Evolutionary conservation across 2,113 vertebrate genomes (phyloP).

Genomic region (Ophthalmolycus amberensis): DNA sequence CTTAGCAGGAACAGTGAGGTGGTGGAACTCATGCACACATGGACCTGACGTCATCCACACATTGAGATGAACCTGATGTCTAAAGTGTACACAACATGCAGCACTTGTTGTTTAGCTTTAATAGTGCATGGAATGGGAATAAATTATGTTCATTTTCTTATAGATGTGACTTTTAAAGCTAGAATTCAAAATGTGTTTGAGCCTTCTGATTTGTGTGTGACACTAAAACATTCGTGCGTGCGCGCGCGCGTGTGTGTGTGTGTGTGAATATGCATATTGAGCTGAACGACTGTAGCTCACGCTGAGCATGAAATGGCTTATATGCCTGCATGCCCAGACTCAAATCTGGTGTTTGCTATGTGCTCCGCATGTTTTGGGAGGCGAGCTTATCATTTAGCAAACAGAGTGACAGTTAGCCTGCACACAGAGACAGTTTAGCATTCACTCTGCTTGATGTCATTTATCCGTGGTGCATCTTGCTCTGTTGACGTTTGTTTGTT

Average conservation of each 20-base stretch:
- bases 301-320: conserved; percentile 44
- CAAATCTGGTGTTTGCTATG: conserved; percentile 23
- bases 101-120: background rate
- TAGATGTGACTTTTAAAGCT: conserved; percentile 15
- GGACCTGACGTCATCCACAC: background rate
- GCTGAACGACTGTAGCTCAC: conserved; percentile 52
- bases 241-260: background rate
- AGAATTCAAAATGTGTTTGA: conserved; percentile 17
- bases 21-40: background rate
- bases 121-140: conserved; percentile 1
- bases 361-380: conserved; percentile 45
- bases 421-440: background rate
- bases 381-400: conserved; percentile 31
- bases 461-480: conserved; percentile 14
- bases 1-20: background rate
- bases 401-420: conserved; percentile 1
- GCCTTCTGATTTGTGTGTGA: conserved; percentile 14
- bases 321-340: conserved; percentile 35
- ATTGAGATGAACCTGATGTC: background rate
- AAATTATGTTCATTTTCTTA: conserved; percentile 42
- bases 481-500: conserved; percentile 26
- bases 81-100: background rate
- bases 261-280: conserved; percentile 39
- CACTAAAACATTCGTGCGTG: background rate
- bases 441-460: conserved; percentile 5